Conservation (phyloP, 2,113 vertebrate genomes). For the Capreolus pygargus region DNA sequence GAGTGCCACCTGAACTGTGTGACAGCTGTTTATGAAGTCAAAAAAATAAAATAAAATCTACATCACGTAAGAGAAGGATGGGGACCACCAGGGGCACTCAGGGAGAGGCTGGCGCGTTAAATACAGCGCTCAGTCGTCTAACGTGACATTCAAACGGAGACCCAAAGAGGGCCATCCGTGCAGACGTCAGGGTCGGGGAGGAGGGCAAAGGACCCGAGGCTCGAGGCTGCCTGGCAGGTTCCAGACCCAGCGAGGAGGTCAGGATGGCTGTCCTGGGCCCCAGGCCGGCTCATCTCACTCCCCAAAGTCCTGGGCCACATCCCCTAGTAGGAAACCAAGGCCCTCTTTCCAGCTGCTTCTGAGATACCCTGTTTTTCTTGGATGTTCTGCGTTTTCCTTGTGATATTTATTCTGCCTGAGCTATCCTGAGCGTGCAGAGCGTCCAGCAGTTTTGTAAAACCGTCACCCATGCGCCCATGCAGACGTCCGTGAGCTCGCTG, state of each 20-base stretch:
- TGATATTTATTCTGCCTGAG: not conserved
- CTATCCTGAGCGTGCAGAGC: not conserved
- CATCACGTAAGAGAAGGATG: not conserved
- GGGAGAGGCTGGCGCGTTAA: not conserved
- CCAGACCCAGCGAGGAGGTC: not conserved
- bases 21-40: not conserved
- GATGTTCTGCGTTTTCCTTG: not conserved
- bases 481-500: rapidly evolving
- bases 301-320: not conserved
- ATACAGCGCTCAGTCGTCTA: rapidly evolving
- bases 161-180: not conserved
- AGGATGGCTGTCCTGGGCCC: not conserved
- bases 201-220: not conserved
- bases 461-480: rapidly evolving
- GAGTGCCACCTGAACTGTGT: not conserved
- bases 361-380: not conserved
- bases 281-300: not conserved
- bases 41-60: not conserved
- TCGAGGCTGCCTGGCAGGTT: not conserved
- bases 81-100: not conserved
- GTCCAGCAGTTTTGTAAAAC: too few relatives aligned
- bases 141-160: not conserved
- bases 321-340: not conserved
- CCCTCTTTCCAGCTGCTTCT: not conserved
- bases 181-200: rapidly evolving